Conservation (phyloP, 2,797 vertebrate genomes). For the Sus cebifrons region DNA sequence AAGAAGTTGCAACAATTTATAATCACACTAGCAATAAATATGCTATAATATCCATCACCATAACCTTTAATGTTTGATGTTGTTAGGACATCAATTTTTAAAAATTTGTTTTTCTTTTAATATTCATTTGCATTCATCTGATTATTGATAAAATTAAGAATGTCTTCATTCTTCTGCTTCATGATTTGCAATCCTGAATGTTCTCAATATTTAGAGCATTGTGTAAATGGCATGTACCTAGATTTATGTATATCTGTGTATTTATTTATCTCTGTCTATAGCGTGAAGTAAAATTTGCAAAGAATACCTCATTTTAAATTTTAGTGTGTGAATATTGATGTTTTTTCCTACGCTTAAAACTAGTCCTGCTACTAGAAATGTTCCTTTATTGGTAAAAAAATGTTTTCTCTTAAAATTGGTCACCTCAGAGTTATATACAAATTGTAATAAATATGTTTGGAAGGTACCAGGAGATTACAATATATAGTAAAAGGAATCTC, state of each 20-base stretch:
- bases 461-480: neutral
- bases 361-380: neutral
- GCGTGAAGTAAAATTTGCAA: neutral
- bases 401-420: neutral
- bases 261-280: neutral
- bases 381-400: neutral
- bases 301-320: neutral
- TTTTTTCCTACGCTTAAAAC: neutral
- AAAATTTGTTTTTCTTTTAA: neutral
- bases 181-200: neutral
- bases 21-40: neutral
- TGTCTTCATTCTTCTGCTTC: neutral
- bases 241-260: neutral
- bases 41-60: neutral
- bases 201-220: neutral
- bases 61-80: neutral
- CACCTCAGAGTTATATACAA: neutral
- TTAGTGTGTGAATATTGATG: neutral
- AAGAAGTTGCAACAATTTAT: neutral
- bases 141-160: neutral
- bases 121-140: neutral
- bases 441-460: neutral
- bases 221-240: neutral
- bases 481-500: neutral
- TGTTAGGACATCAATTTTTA: neutral